Evolutionary conservation across 2,113 vertebrate species (phyloP), one percentile per base, ranked within the genome.

Genomic region (Poeciliopsis occidentalis): DNA sequence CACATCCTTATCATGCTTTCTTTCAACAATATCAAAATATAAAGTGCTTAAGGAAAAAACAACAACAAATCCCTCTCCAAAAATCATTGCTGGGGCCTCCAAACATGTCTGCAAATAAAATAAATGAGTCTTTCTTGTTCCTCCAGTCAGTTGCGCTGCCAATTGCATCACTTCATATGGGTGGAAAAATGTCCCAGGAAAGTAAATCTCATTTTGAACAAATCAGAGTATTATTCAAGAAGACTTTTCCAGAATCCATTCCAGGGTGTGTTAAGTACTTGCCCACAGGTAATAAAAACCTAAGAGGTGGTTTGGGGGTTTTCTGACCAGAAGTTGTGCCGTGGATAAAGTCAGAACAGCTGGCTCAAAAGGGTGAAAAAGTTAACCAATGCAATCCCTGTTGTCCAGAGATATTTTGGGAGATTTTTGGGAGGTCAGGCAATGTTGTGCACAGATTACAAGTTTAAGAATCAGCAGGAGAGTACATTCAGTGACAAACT

Each of bases 241-340:
- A 83, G 57, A 84, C 65, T 92, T 91, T 91, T 93, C 90, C 93
- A 90, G 77, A 31, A 4, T 39, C 69, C 19, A 54, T 87, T 93
- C 88, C 91, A 90, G 83, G 72, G 74, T 24, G 77, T 90, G 89
- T 85, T 81, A 88, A 90, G 81, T 76, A 82, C 82, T 79, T 74
- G 68, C 73, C 88, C 80, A 71, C 1, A 74, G 78, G 85, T 75
- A 84, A 86, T 86, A 88, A 88, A 85, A 82, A 65, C 78, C 39
- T 72, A 72, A 83, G 79, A 87, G 86, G 76, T 80, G 81, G 74
- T 88, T 91, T 86, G 0, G 17, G 74, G 75, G 82, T 57, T 39
- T 32, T 60, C 30, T 60, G 41, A 81, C 67, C 67, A 47, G n/a
- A 72, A 75, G 51, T n/a, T 51, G 37, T 71, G 47, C 11, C 7